phyloP scores from a whole-genome alignment of 2,888 invertebrate genomes.

The Stenichneumon culpator region DNA sequence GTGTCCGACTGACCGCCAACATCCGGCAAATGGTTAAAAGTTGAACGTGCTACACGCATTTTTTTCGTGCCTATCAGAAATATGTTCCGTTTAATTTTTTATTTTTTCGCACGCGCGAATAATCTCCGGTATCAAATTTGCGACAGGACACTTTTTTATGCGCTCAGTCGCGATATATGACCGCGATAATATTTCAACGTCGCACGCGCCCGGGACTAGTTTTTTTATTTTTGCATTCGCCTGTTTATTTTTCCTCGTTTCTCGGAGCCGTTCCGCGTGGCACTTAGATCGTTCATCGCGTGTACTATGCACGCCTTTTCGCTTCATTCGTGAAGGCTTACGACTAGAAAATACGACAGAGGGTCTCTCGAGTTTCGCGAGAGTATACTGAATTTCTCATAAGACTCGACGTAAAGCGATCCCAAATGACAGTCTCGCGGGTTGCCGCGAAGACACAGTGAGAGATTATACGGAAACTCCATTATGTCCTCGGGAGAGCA shows the following conservation, averaged over 20 bases:
- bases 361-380: conserved; percentile 49
- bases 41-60: background rate
- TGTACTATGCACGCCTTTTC: background rate
- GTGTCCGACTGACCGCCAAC: background rate
- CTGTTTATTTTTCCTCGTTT: conserved; percentile 8
- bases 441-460: conserved; percentile 32
- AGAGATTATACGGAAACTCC: conserved; percentile 55
- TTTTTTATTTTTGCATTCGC: conserved; percentile 7
- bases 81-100: background rate
- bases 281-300: conserved; percentile 1
- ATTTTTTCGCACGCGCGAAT: background rate
- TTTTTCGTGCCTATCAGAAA: background rate
- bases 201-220: background rate
- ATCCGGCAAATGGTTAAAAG: background rate
- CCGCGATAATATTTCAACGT: background rate
- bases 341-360: background rate
- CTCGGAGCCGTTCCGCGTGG: background rate
- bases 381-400: conserved; percentile 55
- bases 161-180: background rate
- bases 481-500: conserved; percentile 42
- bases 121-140: conserved; percentile 2
- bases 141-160: conserved; percentile 1
- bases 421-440: conserved; percentile 34
- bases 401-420: conserved; percentile 45
- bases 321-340: conserved; percentile 11